Evolutionary conservation across 1,140 invertebrate species (phyloP), one percentile per base, ranked within the genome.

Genomic region (Polypedilum pembai): DNA sequence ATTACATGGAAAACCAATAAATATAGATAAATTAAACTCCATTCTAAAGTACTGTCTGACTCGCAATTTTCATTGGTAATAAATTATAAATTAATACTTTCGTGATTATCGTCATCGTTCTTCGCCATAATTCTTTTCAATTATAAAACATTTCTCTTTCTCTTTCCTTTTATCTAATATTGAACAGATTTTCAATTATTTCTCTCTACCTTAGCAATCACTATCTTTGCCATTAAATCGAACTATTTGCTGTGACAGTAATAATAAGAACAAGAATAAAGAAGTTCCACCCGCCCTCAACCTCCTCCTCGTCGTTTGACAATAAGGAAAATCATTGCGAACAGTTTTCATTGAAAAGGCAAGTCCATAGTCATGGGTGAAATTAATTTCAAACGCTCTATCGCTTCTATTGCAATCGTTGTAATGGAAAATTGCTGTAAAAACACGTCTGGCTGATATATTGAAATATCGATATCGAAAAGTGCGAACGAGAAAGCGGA

Each of bases 141-240:
- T 33, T 33, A 33, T 33, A 45, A 45, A 12, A 45, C 8, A 45
- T 45, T 8, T 45, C 15, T 45, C 15, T 45, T 2, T 45, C 15
- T 12, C 45, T n/a, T 4, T 56, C 15, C 41, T n/a, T n/a, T 56
- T 56, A 56, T 56, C 12, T 15, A n/a, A 56, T 56, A 56, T 56
- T 56, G 45, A 56, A 56, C 45, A 56, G 45, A 56, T 56, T 56
- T 56, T 56, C 45, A 56, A 56, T 56, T 56, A 56, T 56, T 56
- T 56, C 12, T 56, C 45, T 15, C 12, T 56, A 56, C 45, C 12
- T 56, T 12, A 4, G n/a, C 45, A 56, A 56, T 8, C 15, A 45
- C 15, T 8, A 15, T 45, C 15, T 3, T 45, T 45, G 8, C 41
- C 15, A 45, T 15, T 12, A 45, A 45, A 45, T 15, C 41, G 15